Conservation (phyloP, 1,140 invertebrate species). For the Gerris buenoi region DNA sequence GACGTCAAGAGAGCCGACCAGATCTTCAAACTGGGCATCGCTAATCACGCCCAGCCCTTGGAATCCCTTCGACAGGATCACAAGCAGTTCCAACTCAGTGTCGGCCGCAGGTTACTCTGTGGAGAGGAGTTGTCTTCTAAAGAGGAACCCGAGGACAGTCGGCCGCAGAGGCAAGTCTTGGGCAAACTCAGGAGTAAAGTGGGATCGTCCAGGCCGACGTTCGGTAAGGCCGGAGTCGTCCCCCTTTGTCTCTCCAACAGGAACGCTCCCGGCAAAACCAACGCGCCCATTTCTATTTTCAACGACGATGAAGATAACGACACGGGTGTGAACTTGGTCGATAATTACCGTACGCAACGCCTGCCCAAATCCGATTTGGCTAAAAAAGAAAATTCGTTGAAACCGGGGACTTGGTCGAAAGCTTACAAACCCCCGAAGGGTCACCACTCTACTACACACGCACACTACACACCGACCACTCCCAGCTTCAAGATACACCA, state of each 20-base stretch:
- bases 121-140: neutral
- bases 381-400: conserved; percentile 41
- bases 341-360: neutral
- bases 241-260: conserved; percentile 4
- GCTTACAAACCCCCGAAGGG: conserved; percentile 14
- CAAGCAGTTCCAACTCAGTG: conserved; percentile 42
- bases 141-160: neutral
- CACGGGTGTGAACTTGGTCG: neutral
- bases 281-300: neutral
- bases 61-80: conserved; percentile 57
- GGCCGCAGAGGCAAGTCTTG: conserved; percentile 41
- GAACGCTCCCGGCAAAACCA: neutral
- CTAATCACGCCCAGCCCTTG: conserved; percentile 49
- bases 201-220: conserved; percentile 5
- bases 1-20: conserved; percentile 59
- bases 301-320: conserved; percentile 3
- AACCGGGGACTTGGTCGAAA: conserved; percentile 43
- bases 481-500: conserved; percentile 19
- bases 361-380: conserved; percentile 10
- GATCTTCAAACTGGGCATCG: conserved; percentile 52
- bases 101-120: conserved; percentile 41
- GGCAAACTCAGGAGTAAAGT: conserved; percentile 36
- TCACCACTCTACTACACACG: neutral
- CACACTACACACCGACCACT: conserved; percentile 12
- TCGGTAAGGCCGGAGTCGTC: conserved; percentile 12